These are phyloP conservation scores for Agriopis leucophaearia DNA, from an alignment of 2,888 invertebrate species.

Conservation along the genomic window DNA sequence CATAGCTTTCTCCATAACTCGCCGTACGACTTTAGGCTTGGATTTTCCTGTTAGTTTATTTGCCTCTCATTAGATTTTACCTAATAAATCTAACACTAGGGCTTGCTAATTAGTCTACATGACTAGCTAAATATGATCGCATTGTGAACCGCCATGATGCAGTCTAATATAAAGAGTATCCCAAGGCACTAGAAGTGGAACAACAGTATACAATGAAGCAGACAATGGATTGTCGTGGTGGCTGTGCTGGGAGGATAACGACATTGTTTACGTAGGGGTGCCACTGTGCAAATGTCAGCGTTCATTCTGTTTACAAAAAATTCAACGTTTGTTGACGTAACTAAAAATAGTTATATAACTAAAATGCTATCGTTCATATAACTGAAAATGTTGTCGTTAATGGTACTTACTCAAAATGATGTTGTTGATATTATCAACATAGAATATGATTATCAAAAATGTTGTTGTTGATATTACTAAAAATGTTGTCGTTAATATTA, in stretches of 20 bases:
- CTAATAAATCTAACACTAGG: not conserved
- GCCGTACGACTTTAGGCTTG: no score
- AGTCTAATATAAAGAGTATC: slow-evolving; percentile 2
- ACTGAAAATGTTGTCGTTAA: no score
- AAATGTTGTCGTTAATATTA: no score
- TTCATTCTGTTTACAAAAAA: not conserved
- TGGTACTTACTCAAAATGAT: no score
- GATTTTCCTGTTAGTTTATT: no score
- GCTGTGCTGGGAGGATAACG: no score
- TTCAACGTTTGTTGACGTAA: not conserved
- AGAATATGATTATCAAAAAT: no score
- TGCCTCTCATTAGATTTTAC: no score
- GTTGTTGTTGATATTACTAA: not conserved
- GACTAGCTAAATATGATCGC: not conserved
- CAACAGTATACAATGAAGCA: slow-evolving; percentile 7
- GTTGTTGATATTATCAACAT: no score
- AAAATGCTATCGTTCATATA: no score
- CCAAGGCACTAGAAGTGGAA: slow-evolving; percentile 14
- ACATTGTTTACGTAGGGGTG: slow-evolving; percentile 18
- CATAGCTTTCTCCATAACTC: no score
- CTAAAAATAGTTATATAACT: no score
- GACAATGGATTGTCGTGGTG: slow-evolving; percentile 30
- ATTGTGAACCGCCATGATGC: not conserved
- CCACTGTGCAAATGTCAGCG: not conserved
- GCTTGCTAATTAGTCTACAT: not conserved